Evolutionary conservation across 2,797 vertebrate species (phyloP).

Genomic region (Hippopotamyrus pictus): DNA sequence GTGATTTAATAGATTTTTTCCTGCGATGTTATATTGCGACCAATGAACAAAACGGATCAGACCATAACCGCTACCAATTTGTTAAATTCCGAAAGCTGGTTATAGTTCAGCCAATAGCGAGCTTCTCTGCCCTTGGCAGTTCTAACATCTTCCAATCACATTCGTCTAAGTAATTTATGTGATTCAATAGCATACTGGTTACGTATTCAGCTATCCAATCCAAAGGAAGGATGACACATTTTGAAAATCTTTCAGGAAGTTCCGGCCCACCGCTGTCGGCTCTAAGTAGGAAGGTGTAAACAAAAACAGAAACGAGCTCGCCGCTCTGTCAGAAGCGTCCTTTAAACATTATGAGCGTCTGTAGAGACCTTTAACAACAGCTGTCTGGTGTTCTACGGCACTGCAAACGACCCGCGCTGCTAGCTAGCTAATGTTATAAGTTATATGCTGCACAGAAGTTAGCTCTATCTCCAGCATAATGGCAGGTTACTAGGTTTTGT

Average conservation of each 20-base stretch:
- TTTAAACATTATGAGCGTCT: background rate
- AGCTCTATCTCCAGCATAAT: background rate
- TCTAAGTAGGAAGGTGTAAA: conserved; percentile 60
- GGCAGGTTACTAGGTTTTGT: background rate
- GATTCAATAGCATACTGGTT: conserved; percentile 48
- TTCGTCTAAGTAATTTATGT: background rate
- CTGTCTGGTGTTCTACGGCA: background rate
- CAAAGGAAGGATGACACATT: conserved; percentile 37
- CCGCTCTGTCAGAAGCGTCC: conserved; percentile 24
- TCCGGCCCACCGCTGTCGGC: conserved; percentile 32
- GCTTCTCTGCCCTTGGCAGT: background rate
- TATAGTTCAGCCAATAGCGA: conserved; percentile 4
- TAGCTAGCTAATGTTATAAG: background rate
- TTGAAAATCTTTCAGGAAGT: conserved; percentile 73
- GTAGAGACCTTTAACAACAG: background rate
- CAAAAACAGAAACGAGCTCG: conserved; percentile 53
- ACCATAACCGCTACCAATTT: background rate
- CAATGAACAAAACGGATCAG: conserved; percentile 38
- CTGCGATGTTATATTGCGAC: background rate
- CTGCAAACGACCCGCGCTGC: background rate
- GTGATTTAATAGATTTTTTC: background rate
- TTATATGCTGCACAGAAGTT: background rate
- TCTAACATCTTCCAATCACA: background rate
- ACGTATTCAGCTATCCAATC: background rate
- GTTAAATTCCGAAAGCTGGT: background rate